A percentile compares a stretch with the other conserved stretches of the same genome.
Evolutionary conservation across 2,888 invertebrate genomes (phyloP).

Genomic region (Heliconius hortense): DNA sequence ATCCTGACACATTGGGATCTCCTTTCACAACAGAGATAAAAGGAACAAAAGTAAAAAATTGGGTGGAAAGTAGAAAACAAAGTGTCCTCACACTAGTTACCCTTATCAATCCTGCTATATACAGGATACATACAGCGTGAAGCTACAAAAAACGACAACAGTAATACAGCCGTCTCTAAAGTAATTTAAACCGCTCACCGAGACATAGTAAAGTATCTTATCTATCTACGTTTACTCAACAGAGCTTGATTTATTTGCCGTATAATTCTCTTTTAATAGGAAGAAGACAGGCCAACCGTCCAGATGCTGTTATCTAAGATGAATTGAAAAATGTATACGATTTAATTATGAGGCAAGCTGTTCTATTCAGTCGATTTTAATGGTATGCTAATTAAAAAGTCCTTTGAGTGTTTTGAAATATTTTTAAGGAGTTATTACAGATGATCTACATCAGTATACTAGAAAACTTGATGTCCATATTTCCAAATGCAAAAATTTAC

Average conservation of each 20-base stretch:
- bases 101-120: not conserved
- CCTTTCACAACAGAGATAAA: no score
- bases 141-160: slow-evolving; percentile 2
- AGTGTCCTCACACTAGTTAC: not conserved
- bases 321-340: slow-evolving; percentile 23
- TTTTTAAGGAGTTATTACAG: not conserved
- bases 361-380: slow-evolving; percentile 4
- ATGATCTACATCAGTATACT: not conserved
- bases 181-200: slow-evolving; percentile 32
- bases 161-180: slow-evolving; percentile 27
- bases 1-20: no score
- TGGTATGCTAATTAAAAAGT: slow-evolving; percentile 5
- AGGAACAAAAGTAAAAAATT: no score
- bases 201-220: slow-evolving; percentile 30
- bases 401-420: not conserved
- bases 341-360: slow-evolving; percentile 12
- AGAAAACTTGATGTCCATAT: no score
- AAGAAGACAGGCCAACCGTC: slow-evolving; percentile 22
- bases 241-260: slow-evolving; percentile 29
- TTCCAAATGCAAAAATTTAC: no score
- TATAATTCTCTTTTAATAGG: slow-evolving; percentile 27
- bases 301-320: slow-evolving; percentile 21
- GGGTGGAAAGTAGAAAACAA: no score
- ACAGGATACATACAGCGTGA: not conserved
- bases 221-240: slow-evolving; percentile 31